phyloP scores from a whole-genome alignment of 2,113 vertebrate species.

The Tricholaema leucomelas region DNA sequence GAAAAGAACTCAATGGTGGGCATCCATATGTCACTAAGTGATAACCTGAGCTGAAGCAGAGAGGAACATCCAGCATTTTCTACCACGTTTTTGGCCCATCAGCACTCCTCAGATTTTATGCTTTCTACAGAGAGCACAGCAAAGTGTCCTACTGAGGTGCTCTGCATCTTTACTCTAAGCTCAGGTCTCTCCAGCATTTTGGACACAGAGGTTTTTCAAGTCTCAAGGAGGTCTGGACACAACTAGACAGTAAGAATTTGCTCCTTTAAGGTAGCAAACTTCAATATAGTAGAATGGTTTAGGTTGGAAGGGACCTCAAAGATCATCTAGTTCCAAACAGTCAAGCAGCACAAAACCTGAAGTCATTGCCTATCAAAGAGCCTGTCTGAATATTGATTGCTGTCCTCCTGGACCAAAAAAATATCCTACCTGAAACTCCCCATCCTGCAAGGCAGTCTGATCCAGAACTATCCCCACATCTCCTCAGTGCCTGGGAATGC shows the following conservation, averaged over 20 bases:
- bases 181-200: background rate
- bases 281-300: background rate
- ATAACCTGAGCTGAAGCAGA: background rate
- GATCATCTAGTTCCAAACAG: no score
- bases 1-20: background rate
- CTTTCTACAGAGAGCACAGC: background rate
- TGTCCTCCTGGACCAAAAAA: background rate
- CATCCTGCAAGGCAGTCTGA: background rate
- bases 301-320: no score
- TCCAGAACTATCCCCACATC: background rate
- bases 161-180: background rate
- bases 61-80: background rate
- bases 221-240: background rate
- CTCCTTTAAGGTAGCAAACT: background rate
- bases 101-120: background rate
- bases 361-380: background rate
- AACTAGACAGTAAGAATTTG: background rate
- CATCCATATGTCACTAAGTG: rapidly evolving
- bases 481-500: background rate
- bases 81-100: background rate
- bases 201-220: background rate
- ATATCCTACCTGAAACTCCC: background rate
- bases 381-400: background rate
- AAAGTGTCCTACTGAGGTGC: background rate
- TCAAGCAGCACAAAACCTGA: background rate